Conservation (phyloP, 2,797 vertebrate genomes). For the Pseudocheirus occidentalis region DNA sequence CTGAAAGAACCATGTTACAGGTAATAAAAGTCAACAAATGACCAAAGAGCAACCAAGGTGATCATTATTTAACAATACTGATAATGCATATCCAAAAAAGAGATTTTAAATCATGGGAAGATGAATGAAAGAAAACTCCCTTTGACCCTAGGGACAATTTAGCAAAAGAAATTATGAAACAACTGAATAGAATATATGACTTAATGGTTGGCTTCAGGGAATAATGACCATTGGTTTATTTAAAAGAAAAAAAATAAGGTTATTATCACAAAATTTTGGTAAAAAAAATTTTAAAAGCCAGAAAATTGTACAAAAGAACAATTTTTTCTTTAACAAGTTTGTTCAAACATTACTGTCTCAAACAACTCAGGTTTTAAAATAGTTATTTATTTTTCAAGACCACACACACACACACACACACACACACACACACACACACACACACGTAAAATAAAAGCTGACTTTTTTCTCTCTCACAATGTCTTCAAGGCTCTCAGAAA, state of each 20-base stretch:
- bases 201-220: neutral
- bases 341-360: neutral
- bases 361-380: neutral
- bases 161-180: neutral
- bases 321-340: neutral
- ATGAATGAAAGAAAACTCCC: neutral
- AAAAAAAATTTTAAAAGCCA: slow-evolving; percentile 21
- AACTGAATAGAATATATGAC: neutral
- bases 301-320: neutral
- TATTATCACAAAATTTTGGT: neutral
- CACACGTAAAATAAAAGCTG: too few species aligned
- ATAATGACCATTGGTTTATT: neutral
- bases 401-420: too few species aligned
- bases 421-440: too few species aligned
- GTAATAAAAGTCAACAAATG: slow-evolving; percentile 29
- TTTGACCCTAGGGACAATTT: neutral
- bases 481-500: neutral
- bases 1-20: slow-evolving; percentile 17
- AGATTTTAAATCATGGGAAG: neutral
- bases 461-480: neutral
- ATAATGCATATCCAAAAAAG: neutral
- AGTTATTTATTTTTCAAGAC: neutral
- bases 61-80: neutral
- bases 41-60: neutral
- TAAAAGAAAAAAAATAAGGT: neutral